Evolutionary conservation across 2,113 vertebrate species (phyloP).

Genomic region (Rhizomys pruinosus): DNA sequence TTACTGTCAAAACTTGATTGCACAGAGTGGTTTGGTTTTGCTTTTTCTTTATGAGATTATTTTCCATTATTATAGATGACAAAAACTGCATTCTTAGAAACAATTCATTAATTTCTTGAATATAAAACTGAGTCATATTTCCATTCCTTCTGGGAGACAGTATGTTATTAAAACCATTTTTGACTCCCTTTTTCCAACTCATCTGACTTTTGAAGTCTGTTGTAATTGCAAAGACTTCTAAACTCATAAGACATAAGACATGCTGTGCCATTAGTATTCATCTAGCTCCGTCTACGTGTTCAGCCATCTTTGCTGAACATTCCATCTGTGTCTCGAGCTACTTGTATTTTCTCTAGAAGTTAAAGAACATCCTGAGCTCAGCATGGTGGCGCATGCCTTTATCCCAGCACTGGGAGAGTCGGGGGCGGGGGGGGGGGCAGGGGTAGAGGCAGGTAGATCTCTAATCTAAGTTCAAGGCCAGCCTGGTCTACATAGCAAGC

Average conservation of each 20-base stretch:
- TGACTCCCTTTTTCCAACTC: not conserved
- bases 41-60: not conserved
- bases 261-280: not conserved
- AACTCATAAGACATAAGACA: not conserved
- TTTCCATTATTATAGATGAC: not conserved
- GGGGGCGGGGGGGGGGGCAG: no score
- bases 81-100: not conserved
- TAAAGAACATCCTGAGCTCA: not conserved
- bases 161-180: not conserved
- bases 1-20: not conserved
- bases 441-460: no score
- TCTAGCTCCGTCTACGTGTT: not conserved
- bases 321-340: not conserved
- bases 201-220: constrained; percentile 13
- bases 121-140: not conserved
- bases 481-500: no score
- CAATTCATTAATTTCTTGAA: constrained; percentile 18
- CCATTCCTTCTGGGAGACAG: not conserved
- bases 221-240: not conserved
- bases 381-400: no score
- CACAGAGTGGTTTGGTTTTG: not conserved
- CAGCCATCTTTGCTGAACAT: not conserved
- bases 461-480: no score
- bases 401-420: no score
- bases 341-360: not conserved